Percentiles rank a stretch among this genome's conserved stretches.
Conservation (phyloP, 2,888 invertebrate genomes). For the Rhimphoctona megacephalus region DNA sequence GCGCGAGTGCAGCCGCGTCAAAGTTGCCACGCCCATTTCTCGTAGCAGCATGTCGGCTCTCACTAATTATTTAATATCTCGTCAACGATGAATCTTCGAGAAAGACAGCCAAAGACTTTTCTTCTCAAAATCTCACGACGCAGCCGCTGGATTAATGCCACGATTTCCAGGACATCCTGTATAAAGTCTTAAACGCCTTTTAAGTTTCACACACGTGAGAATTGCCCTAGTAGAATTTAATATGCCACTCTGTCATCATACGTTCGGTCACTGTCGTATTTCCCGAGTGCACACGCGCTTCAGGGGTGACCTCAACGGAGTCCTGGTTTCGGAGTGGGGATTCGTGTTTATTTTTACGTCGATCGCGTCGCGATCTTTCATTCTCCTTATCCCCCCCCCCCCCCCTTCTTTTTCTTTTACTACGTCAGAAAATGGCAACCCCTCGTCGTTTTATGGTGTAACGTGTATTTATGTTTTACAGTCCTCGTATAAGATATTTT, state of each 20-base stretch:
- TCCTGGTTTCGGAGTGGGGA: background rate
- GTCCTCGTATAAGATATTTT: slow-evolving; percentile 46
- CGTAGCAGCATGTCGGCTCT: too few relatives aligned
- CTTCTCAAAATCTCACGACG: too few relatives aligned
- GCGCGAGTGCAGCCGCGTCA: too few relatives aligned
- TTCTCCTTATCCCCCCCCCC: slow-evolving; percentile 1
- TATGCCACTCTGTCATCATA: slow-evolving; percentile 43
- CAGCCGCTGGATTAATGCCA: background rate
- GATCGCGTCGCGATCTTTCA: slow-evolving; percentile 3
- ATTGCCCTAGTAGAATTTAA: slow-evolving; percentile 52
- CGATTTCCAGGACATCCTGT: background rate
- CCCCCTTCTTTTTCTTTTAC: background rate
- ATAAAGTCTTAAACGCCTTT: background rate
- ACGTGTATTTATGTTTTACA: slow-evolving; percentile 61
- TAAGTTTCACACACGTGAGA: slow-evolving; percentile 41
- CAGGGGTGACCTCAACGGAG: slow-evolving; percentile 12
- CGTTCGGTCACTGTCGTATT: slow-evolving; percentile 26
- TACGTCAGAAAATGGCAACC: background rate
- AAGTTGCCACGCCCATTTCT: too few relatives aligned
- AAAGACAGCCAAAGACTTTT: background rate
- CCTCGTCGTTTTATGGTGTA: slow-evolving; percentile 51
- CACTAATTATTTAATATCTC: background rate
- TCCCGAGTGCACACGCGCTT: slow-evolving; percentile 15
- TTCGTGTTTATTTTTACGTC: slow-evolving; percentile 46
- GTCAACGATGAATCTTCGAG: background rate